Base-by-base conservation (phyloP, 2,797 vertebrate species). In the Oryzias dopingdopingensis region DNA sequence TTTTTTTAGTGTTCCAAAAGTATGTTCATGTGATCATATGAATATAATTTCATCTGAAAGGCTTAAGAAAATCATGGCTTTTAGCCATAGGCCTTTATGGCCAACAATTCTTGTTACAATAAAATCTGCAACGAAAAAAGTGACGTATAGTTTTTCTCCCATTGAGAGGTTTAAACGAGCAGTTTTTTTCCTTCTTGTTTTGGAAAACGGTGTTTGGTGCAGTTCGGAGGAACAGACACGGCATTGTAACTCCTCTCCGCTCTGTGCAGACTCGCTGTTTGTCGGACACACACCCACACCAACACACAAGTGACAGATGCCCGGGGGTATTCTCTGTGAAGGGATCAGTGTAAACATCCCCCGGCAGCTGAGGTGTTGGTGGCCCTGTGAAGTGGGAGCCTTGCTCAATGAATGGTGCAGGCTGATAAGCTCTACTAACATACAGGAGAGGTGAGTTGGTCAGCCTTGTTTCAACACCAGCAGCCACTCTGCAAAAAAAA, bases 301-400 rank as follows among this genome's bases (percentile, higher is more conserved):
- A 50, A 56, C 16, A 61, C 56, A 72, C 62, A 49, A 74, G 41
- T 59, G 40, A 65, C 15, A 50, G 22, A 56, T 57, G 77, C 84
- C 80, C 77, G 56, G 65, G 81, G 86, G 79, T 84, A 70, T 69
- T 64, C 65, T 78, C 62, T 72, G 62, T 82, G 74, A 79, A 85
- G 82, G 80, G 81, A 86, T 85, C 77, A 77, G 80, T 84, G 84
- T 88, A 88, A 90, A 91, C 86, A 90, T 83, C 84, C 82, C 72
- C 67, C 74, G 78, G 82, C 74, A 73, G 71, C 70, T n/a, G 68
- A 83, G 84, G 80, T 82, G 76, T 71, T 76, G 72, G 79, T 82
- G 74, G 82, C 69, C 75, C 67, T 87, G 84, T 88, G 82, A 84
- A 83, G 83, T 76, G 72, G 74, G 72, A 82, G 76, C 49, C 43